phyloP scores from a whole-genome alignment of 2,113 vertebrate genomes.

The Crotalus tigris region DNA sequence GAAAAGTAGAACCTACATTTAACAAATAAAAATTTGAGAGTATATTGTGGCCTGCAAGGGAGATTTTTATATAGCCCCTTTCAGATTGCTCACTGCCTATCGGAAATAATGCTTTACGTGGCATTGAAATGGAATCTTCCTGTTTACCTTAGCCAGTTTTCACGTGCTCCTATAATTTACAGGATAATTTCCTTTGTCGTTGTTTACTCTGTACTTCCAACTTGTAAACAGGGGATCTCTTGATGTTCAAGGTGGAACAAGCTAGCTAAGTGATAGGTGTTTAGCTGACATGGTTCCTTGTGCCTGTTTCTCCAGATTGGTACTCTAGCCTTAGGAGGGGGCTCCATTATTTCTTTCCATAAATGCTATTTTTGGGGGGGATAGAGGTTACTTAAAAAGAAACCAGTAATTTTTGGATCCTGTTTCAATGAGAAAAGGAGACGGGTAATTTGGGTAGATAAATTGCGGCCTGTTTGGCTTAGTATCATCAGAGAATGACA shows the following conservation, averaged over 20 bases:
- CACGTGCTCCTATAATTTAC: background rate
- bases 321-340: background rate
- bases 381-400: background rate
- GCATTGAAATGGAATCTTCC: background rate
- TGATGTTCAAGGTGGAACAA: background rate
- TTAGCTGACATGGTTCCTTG: background rate
- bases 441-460: background rate
- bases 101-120: background rate
- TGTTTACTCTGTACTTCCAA: background rate
- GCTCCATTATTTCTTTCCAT: background rate
- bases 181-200: background rate
- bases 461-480: background rate
- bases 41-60: background rate
- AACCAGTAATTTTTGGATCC: background rate
- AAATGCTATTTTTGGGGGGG: background rate
- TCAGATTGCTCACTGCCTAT: background rate
- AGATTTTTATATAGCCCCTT: background rate
- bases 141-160: background rate
- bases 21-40: background rate
- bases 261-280: background rate
- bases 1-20: background rate
- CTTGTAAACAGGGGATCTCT: background rate
- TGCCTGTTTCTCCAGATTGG: background rate
- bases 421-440: background rate
- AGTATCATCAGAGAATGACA: background rate